These are phyloP conservation scores for Acrocyrtus sp. DNA, from an alignment of 2,888 invertebrate species.

Conservation along the genomic window DNA sequence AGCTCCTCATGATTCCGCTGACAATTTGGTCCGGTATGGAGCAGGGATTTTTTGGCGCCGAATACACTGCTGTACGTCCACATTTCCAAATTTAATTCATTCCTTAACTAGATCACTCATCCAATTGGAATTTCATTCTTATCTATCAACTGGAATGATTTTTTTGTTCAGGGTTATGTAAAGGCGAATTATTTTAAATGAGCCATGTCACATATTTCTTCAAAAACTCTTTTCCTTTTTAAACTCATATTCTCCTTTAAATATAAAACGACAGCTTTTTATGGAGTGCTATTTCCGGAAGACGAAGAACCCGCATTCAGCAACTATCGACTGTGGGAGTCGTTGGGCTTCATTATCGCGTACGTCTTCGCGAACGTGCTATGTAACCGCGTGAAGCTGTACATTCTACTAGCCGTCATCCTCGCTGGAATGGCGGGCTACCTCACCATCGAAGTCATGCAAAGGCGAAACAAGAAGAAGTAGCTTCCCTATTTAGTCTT, in stretches of 20 bases:
- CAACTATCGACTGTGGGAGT: constrained; percentile 92
- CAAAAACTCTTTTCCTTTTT: too few species aligned
- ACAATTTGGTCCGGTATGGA: constrained; percentile 98
- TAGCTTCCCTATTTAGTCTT: too few species aligned
- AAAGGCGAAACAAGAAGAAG: constrained; percentile 25
- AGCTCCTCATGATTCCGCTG: constrained; percentile 80
- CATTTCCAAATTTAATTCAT: background rate
- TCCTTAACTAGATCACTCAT: background rate
- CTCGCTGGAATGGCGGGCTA: constrained; percentile 80
- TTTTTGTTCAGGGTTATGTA: constrained; percentile 65
- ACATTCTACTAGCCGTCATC: constrained; percentile 75
- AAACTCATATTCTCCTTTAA: too few species aligned
- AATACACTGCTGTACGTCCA: constrained; percentile 44
- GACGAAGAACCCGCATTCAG: constrained; percentile 91
- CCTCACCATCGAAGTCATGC: constrained; percentile 71
- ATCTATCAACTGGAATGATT: background rate
- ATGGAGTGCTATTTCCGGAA: constrained; percentile 85
- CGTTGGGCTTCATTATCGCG: constrained; percentile 87
- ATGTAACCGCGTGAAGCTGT: constrained; percentile 78
- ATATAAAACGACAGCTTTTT: constrained; percentile 78
- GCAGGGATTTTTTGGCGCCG: constrained; percentile 73
- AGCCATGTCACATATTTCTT: too few species aligned
- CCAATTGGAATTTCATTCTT: too few species aligned
- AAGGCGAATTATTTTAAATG: too few species aligned
- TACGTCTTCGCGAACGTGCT: constrained; percentile 83